Base-by-base conservation (phyloP, 2,113 vertebrate genomes). In the Apodemus speciosus region DNA sequence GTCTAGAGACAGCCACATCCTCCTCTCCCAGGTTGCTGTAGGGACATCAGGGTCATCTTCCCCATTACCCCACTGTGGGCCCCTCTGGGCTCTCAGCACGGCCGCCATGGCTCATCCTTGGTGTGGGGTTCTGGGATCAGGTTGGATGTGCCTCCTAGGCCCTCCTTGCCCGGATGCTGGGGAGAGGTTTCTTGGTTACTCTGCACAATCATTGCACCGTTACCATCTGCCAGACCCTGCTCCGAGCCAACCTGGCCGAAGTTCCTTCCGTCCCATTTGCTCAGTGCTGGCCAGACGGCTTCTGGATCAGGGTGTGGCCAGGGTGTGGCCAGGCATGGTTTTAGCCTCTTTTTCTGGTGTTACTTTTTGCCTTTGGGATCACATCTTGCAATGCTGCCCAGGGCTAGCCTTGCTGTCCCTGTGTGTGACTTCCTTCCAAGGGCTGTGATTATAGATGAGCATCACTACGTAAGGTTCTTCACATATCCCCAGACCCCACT, bases 101-200 rank as follows among this genome's bases (percentile, higher is more conserved):
- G 1, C n/a, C 32, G 3, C 73, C 69, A 35, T 30, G 49, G 15
- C 81, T 69, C 49, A 15, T 68, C 27, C 40, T 21, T 79, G 38
- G 32, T 38, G 89, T 94, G 62, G 35, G 43, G 51, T 80, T 94
- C 56, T 89, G 64, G 62, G n/a, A 64, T 72, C 35, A 85, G 35
- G 89, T 88, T 73, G 60, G 72, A 73, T 88, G 77, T 83, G 21
- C 64, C 62, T 60, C 11, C 6, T 25, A 72, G 71, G 64, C 60
- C 85, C 14, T 88, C 62, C n/a, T 3, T 46, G n/a, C 10, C 40
- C 80, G n/a, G 51, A n/a, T 38, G 43, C 35, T n/a, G 35, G 62
- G 60, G 73, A 73, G 79, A 84, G 51, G 73, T 43, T 77, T 40
- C 83, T 51, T 35, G 40, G 14, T 51, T 43, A n/a, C 18, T 93